phyloP scores from a whole-genome alignment of 2,888 invertebrate species.

The Chymomyza amoena region DNA sequence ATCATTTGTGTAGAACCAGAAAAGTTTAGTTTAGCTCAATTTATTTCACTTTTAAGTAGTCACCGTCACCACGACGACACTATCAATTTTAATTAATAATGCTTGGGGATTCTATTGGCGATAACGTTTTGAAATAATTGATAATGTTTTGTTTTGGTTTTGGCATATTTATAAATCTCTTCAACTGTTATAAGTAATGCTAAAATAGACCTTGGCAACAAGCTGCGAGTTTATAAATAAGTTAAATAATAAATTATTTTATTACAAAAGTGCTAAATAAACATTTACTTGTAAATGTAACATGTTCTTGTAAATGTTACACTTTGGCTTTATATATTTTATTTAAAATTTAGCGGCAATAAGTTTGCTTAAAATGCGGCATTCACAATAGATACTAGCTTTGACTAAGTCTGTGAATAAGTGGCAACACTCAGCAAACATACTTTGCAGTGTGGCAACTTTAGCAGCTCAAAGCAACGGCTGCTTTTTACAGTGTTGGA shows the following conservation, averaged over 20 bases:
- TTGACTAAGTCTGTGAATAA: neutral
- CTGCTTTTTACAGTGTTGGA: neutral
- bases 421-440: neutral
- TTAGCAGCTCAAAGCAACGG: neutral
- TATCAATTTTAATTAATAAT: conserved; percentile 68
- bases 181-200: conserved; percentile 13
- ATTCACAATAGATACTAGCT: neutral
- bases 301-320: neutral
- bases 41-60: conserved; percentile 14
- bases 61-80: conserved; percentile 23
- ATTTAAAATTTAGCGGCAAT: neutral
- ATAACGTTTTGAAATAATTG: conserved; percentile 65
- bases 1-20: conserved; percentile 62
- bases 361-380: neutral
- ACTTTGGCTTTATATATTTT: neutral
- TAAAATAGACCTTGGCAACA: conserved; percentile 32
- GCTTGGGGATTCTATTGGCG: conserved; percentile 31
- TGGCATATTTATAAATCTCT: conserved; percentile 60
- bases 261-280: neutral
- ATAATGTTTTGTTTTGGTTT: conserved; percentile 40
- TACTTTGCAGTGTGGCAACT: neutral
- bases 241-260: too few relatives aligned
- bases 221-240: neutral
- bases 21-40: conserved; percentile 53
- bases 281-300: neutral